Evolutionary conservation across 2,113 vertebrate genomes (phyloP), one percentile per base, ranked within the genome.

Genomic region (Urocolius indicus): DNA sequence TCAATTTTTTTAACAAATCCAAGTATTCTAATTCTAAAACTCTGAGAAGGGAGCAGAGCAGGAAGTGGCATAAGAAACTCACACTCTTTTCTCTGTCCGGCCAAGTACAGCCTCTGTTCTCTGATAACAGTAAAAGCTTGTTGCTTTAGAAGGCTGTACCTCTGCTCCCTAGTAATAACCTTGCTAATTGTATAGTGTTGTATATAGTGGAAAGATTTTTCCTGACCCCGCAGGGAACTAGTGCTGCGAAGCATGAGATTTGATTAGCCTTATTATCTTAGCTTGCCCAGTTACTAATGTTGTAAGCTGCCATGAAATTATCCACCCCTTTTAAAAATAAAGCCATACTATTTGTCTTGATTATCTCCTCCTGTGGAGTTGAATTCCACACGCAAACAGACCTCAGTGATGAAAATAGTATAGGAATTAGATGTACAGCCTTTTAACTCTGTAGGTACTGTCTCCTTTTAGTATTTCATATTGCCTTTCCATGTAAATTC

Each of bases 251-350:
- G 95, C 79, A 51, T 96, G 94, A 97, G 94, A 96, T 96, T 95
- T 96, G 92, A 97, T 96, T 96, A 92, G 63, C 83, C 73, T 97
- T 91, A 81, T 97, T 96, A 92, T 89, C 73, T 94, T 89, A 92
- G 94, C 93, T 96, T 97, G 92, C 87, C 93, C 94, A 95, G 96
- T 85, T 83, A 82, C 83, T 90, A 96, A 83, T 89, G 89, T 95
- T 95, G 79, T 96, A 92, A 91, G 94, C 97, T 92, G 89, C 95
- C 93, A 96, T 84, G 90, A 96, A 96, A 94, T 94, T 96, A 97
- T 92, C 93, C 80, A 82, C 88, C 67, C 92, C 80, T 92, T 95
- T 98, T 91, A 94, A 96, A 96, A 97, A 94, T 92, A 94, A 95
- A 95, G 89, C 91, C 85, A 32, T 77, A 95, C 62, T 91, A 95